A percentile compares a stretch with the other conserved stretches of the same genome.
phyloP scores from a whole-genome alignment of 1,140 invertebrate genomes.

The Trichoplusia ni region DNA sequence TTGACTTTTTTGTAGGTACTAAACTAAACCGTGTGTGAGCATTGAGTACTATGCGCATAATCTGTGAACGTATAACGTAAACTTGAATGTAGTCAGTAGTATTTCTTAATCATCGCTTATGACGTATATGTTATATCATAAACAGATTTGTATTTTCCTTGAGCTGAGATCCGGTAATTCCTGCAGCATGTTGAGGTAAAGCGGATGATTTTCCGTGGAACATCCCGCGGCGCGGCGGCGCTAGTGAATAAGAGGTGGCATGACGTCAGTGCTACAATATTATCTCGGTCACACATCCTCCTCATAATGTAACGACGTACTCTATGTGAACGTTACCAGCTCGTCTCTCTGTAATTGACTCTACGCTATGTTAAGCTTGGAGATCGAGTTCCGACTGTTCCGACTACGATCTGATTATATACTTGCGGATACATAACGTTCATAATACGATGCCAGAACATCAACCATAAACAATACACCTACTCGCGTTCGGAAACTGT shows the following conservation, averaged over 20 bases:
- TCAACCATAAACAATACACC: no score
- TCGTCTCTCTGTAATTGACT: conserved; percentile 11
- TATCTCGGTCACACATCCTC: conserved; percentile 28
- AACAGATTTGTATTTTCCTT: conserved; percentile 16
- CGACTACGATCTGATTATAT: background rate
- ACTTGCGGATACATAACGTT: background rate
- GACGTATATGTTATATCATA: conserved; percentile 30
- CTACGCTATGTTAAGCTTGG: conserved; percentile 4
- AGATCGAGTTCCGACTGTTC: conserved; percentile 1
- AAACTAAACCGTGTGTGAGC: background rate
- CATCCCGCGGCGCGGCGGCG: conserved; percentile 11
- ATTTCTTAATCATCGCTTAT: conserved; percentile 21
- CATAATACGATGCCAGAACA: no score
- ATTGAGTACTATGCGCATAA: conserved; percentile 7
- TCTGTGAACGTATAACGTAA: background rate
- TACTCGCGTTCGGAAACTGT: no score
- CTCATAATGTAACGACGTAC: conserved; percentile 16
- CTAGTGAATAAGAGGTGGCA: background rate
- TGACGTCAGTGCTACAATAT: conserved; percentile 26
- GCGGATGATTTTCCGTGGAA: conserved; percentile 16
- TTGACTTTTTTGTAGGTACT: background rate
- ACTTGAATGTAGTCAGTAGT: background rate
- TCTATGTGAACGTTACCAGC: conserved; percentile 2
- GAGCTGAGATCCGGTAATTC: conserved; percentile 26
- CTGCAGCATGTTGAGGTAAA: conserved; percentile 23